Percentiles rank a stretch among this genome's conserved stretches.
phyloP scores from a whole-genome alignment of 2,113 vertebrate genomes.

The Ursus arctos region DNA sequence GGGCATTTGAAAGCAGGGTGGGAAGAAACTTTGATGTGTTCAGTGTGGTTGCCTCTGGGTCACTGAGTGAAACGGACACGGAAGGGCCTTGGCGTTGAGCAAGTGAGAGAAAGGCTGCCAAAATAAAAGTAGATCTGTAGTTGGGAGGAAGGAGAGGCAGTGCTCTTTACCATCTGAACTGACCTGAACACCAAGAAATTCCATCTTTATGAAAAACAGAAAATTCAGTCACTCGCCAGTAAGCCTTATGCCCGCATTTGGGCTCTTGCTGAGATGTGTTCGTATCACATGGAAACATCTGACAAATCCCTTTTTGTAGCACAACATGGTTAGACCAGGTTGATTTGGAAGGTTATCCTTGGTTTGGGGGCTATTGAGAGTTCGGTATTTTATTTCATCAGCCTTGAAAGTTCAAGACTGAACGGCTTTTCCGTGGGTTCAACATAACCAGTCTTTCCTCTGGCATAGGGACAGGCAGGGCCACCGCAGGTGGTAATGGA shows the following conservation, averaged over 20 bases:
- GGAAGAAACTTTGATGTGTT: neutral
- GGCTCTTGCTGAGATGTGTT: neutral
- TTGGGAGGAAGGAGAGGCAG: neutral
- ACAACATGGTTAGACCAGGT: neutral
- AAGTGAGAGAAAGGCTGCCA: neutral
- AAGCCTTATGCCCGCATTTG: neutral
- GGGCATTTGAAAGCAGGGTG: neutral
- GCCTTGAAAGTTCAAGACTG: neutral
- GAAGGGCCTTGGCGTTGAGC: neutral
- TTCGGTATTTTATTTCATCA: neutral
- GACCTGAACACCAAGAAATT: neutral
- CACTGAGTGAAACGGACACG: neutral
- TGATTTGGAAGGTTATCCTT: neutral
- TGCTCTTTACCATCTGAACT: neutral
- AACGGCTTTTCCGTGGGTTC: neutral
- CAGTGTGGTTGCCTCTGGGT: neutral
- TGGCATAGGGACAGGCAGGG: neutral
- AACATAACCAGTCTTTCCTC: neutral
- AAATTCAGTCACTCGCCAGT: neutral
- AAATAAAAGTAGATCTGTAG: neutral
- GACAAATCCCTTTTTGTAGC: neutral
- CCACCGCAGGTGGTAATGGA: neutral
- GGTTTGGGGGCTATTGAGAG: neutral
- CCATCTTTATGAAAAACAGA: neutral
- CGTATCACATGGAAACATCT: neutral